Evolutionary conservation across 2,113 vertebrate genomes (phyloP).

Genomic region (Dicrurus megarhynchus): DNA sequence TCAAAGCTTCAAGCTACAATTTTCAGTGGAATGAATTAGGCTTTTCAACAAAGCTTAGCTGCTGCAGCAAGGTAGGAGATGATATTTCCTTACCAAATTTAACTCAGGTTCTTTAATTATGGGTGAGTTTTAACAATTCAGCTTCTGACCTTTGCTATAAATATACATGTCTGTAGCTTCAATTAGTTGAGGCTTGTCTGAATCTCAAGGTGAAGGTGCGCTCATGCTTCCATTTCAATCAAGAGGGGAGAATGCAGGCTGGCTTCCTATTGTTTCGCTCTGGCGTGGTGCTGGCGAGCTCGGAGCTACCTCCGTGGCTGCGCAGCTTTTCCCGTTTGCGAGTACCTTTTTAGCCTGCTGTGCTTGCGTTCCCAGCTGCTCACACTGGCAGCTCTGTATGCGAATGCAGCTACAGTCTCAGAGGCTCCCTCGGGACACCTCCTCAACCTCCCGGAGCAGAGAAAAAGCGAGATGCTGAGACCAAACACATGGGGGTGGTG

Average conservation of each 20-base stretch:
- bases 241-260: not conserved
- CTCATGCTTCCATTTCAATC: not conserved
- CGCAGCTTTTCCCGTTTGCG: too few relatives aligned
- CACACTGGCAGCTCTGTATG: too few relatives aligned
- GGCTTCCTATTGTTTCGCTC: too few relatives aligned
- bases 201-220: not conserved
- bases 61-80: not conserved
- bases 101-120: conserved; percentile 4
- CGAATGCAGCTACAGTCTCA: too few relatives aligned
- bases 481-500: too few relatives aligned
- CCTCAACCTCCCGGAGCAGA: too few relatives aligned
- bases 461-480: too few relatives aligned
- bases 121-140: not conserved
- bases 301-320: too few relatives aligned
- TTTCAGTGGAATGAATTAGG: not conserved
- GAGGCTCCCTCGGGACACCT: too few relatives aligned
- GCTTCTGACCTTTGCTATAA: conserved; percentile 1
- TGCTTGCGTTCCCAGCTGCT: too few relatives aligned
- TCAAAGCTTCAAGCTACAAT: conserved; percentile 18
- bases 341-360: too few relatives aligned
- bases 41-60: not conserved
- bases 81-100: not conserved
- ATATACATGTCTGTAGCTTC: not conserved
- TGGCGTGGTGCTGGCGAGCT: too few relatives aligned
- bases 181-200: not conserved